Conservation (phyloP, 2,888 invertebrate genomes). For the Cataglyphis cursor region DNA sequence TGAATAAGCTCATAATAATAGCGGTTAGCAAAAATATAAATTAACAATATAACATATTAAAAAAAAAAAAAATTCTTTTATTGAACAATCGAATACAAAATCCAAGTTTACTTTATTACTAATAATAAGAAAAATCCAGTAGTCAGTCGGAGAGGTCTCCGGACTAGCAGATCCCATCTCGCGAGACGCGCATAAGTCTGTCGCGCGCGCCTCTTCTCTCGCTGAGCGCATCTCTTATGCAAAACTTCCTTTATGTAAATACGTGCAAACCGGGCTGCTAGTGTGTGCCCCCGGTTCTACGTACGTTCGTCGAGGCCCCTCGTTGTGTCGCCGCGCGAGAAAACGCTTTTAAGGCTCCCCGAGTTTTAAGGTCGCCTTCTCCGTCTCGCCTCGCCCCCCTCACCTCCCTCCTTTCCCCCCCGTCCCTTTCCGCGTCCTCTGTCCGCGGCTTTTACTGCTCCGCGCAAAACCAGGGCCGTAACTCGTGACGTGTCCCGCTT, state of each 20-base stretch:
- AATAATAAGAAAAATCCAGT: not conserved
- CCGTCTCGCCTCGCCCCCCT: not conserved
- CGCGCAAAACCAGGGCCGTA: constrained; percentile 81
- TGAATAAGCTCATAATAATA: not conserved
- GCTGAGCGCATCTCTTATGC: constrained; percentile 27
- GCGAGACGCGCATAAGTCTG: constrained; percentile 5
- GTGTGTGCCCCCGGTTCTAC: constrained; percentile 11
- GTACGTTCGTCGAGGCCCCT: constrained; percentile 8
- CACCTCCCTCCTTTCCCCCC: not conserved
- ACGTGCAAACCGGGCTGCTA: constrained; percentile 63
- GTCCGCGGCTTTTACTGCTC: constrained; percentile 77
- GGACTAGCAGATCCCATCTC: not conserved
- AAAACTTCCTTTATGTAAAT: constrained; percentile 74
- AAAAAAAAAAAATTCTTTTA: too few relatives aligned
- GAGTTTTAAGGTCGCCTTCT: constrained; percentile 50
- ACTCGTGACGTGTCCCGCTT: constrained; percentile 71
- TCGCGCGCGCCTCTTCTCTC: not conserved
- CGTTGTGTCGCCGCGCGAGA: constrained; percentile 57
- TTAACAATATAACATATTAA: not conserved
- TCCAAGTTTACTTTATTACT: not conserved
- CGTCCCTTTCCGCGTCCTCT: not conserved
- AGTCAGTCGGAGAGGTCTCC: not conserved
- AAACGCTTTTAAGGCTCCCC: constrained; percentile 37
- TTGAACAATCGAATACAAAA: not conserved
- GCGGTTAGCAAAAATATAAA: not conserved